A percentile compares a stretch with the other conserved stretches of the same genome.
Evolutionary conservation across 2,888 invertebrate genomes (phyloP).

Genomic region (Pristionchus exspectatus): DNA sequence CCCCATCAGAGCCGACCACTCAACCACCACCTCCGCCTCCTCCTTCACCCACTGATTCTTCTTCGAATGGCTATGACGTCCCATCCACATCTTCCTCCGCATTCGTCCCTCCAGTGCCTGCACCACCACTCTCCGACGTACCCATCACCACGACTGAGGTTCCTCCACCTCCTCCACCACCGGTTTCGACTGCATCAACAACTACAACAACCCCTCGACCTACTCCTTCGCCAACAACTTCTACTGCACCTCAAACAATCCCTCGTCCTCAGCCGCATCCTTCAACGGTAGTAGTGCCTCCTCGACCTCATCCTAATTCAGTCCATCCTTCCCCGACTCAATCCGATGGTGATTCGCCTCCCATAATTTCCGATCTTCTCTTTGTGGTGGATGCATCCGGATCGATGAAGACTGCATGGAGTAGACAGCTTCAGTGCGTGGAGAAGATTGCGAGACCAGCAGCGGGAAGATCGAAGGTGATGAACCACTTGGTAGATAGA

Average conservation of each 20-base stretch:
- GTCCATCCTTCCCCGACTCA: not conserved
- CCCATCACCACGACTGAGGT: slow-evolving; percentile 5
- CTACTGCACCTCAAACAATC: not conserved
- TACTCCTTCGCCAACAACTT: not conserved
- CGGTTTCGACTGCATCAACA: not conserved
- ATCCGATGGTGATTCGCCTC: not conserved
- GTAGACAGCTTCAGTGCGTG: not conserved
- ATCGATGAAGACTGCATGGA: slow-evolving; percentile 32
- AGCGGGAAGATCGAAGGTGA: not conserved
- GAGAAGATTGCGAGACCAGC: not conserved
- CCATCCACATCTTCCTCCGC: not conserved
- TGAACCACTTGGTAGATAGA: not conserved
- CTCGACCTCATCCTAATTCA: not conserved
- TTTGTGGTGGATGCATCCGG: slow-evolving; percentile 50
- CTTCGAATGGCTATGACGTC: not conserved
- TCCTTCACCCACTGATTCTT: not conserved
- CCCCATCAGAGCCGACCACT: not conserved
- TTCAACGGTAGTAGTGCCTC: not conserved
- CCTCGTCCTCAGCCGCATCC: not conserved
- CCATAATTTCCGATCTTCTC: slow-evolving; percentile 3
- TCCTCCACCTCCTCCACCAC: not conserved
- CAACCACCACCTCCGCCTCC: not conserved
- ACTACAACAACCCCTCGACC: not conserved
- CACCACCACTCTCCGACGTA: not conserved
- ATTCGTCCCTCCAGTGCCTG: not conserved